phyloP scores from a whole-genome alignment of 2,113 vertebrate genomes.

The Aythya baeri region DNA sequence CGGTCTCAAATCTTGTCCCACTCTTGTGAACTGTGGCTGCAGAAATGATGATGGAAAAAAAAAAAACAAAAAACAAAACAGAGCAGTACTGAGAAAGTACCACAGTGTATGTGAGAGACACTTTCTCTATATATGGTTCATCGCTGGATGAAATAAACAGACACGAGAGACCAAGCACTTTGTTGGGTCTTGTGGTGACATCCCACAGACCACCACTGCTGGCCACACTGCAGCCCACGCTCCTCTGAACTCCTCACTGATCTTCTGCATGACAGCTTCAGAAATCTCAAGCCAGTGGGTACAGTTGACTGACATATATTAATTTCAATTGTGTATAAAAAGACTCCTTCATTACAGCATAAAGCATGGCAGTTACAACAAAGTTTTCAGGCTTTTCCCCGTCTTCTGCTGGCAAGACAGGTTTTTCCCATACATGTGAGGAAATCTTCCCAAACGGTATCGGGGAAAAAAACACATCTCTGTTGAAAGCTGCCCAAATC shows the following conservation, averaged over 20 bases:
- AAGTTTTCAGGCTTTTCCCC: not conserved
- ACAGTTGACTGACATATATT: not conserved
- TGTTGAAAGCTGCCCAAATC: not conserved
- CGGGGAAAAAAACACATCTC: not conserved
- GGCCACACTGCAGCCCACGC: not conserved
- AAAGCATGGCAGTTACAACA: not conserved
- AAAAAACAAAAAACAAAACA: not conserved
- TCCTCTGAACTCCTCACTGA: not conserved
- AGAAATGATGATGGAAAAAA: not conserved
- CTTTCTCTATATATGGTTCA: not conserved
- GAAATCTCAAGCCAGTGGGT: not conserved
- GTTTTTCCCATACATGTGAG: not conserved
- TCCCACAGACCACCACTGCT: not conserved
- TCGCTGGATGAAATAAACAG: not conserved
- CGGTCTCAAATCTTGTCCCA: not conserved
- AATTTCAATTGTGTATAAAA: slow-evolving; percentile 3
- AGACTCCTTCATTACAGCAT: not conserved
- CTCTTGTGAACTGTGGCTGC: not conserved
- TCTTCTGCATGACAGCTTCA: not conserved
- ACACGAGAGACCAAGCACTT: not conserved
- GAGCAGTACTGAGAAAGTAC: not conserved
- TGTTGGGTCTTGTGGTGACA: not conserved
- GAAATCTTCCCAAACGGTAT: not conserved
- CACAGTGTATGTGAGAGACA: not conserved
- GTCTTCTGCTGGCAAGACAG: not conserved